Evolutionary conservation across 2,888 invertebrate species (phyloP).

Genomic region (Tetrapedia diversipes): DNA sequence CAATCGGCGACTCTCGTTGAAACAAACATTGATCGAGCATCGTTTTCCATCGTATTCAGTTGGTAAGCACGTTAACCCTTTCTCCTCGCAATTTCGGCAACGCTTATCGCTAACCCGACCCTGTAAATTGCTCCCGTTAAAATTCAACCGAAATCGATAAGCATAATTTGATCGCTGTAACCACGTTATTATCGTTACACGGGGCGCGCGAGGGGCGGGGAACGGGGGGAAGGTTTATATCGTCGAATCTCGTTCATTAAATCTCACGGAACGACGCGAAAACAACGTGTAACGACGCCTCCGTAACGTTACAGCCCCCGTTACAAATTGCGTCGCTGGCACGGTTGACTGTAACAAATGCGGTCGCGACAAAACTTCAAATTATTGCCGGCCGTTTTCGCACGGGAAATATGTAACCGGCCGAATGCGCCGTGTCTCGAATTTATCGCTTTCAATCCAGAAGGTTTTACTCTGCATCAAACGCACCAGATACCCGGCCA

Average conservation of each 20-base stretch:
- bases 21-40: neutral
- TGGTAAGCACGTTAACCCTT: constrained; percentile 8
- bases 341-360: constrained; percentile 50
- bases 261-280: constrained; percentile 42
- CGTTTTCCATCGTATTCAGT: neutral
- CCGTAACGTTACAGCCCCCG: constrained; percentile 32
- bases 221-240: constrained; percentile 17
- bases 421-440: neutral
- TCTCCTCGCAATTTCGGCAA: constrained; percentile 12
- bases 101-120: constrained; percentile 31
- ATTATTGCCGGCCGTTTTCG: constrained; percentile 48
- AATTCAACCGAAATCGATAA: constrained; percentile 43
- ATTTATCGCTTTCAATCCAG: constrained; percentile 42
- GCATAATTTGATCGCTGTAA: constrained; percentile 48
- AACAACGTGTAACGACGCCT: constrained; percentile 46
- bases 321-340: constrained; percentile 55
- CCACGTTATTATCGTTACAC: constrained; percentile 46
- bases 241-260: constrained; percentile 51
- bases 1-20: no score
- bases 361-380: constrained; percentile 52
- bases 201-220: neutral
- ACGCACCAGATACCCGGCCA: neutral
- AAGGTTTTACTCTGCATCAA: constrained; percentile 38
- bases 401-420: constrained; percentile 35
- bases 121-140: constrained; percentile 40